Evolutionary conservation across 1,140 invertebrate genomes (phyloP).

Genomic region (Caerostris extrusa): DNA sequence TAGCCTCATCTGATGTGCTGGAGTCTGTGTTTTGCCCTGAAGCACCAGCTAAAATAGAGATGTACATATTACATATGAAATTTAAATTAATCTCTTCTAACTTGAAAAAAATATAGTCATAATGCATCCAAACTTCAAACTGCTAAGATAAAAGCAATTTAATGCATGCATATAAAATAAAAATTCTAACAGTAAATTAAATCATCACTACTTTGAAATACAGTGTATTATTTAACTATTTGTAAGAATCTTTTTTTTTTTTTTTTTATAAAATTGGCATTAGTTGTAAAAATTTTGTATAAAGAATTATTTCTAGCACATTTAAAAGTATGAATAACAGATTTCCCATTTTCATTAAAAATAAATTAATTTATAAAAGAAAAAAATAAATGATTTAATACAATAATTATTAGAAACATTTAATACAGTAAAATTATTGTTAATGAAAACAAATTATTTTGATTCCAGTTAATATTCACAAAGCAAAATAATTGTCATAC

Average conservation of each 20-base stretch:
- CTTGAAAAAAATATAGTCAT: neutral
- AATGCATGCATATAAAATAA: no score
- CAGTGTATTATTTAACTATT: neutral
- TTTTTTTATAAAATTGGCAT: neutral
- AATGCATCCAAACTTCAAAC: neutral
- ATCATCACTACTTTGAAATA: neutral
- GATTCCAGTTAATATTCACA: no score
- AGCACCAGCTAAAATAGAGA: constrained; percentile 65
- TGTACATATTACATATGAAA: neutral
- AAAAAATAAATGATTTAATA: no score
- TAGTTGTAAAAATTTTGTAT: neutral
- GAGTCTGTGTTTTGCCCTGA: constrained; percentile 73
- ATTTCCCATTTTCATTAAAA: no score
- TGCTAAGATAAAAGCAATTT: neutral
- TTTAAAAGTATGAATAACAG: no score
- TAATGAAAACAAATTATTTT: no score
- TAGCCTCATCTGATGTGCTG: constrained; percentile 77
- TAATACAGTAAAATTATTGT: no score
- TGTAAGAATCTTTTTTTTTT: neutral
- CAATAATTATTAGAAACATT: no score
- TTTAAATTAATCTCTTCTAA: neutral
- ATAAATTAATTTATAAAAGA: no score
- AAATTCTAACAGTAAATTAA: neutral
- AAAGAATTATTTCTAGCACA: no score
- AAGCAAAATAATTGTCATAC: no score